Evolutionary conservation across 2,113 vertebrate genomes (phyloP).

Genomic region (Saimiri boliviensis): DNA sequence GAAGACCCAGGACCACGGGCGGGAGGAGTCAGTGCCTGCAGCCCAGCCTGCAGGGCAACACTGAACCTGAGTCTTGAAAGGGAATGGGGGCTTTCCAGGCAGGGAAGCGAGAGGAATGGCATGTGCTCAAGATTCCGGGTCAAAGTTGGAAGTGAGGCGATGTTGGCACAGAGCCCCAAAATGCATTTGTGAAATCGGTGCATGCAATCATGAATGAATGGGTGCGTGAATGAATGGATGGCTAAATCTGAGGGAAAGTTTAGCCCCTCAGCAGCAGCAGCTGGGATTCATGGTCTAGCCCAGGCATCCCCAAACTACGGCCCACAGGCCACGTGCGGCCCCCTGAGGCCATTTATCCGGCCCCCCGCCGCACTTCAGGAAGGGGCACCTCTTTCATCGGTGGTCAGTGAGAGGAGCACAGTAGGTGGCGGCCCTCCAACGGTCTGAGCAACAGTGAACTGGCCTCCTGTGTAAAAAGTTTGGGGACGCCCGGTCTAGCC

Average conservation of each 20-base stretch:
- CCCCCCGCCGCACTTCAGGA: too few relatives aligned
- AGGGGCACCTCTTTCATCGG: too few relatives aligned
- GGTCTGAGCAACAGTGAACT: too few relatives aligned
- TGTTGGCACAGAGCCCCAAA: neutral
- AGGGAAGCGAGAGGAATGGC: neutral
- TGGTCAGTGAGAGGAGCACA: too few relatives aligned
- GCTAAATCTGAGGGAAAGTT: too few relatives aligned
- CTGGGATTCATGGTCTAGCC: neutral
- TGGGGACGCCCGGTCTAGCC: too few relatives aligned
- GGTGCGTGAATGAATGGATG: neutral
- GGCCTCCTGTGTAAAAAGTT: too few relatives aligned
- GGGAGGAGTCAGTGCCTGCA: accelerated
- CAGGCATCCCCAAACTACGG: too few relatives aligned
- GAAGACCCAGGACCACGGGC: accelerated
- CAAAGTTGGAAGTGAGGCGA: neutral
- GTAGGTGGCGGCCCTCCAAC: too few relatives aligned
- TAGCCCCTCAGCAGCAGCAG: neutral
- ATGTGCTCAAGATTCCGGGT: neutral
- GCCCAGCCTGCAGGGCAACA: neutral
- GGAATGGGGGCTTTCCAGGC: neutral
- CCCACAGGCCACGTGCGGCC: too few relatives aligned
- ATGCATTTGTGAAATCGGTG: neutral
- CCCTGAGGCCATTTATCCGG: too few relatives aligned
- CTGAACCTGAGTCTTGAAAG: too few relatives aligned
- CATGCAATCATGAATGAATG: neutral